phyloP scores from a whole-genome alignment of 2,888 invertebrate genomes.

The Cristatella mucedo region DNA sequence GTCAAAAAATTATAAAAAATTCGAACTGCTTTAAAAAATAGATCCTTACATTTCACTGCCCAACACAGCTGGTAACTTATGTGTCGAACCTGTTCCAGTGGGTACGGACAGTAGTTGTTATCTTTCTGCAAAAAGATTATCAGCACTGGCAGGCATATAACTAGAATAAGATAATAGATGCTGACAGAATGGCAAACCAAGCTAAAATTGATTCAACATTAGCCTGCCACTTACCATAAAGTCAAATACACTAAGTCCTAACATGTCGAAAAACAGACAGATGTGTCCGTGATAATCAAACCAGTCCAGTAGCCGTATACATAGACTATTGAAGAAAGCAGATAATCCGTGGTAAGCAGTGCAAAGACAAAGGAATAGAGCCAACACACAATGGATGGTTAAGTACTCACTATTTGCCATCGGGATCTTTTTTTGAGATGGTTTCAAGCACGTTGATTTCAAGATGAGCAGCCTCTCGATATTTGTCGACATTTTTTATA shows the following conservation, averaged over 20 bases:
- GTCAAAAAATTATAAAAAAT: background rate
- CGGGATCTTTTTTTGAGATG: conserved; percentile 80
- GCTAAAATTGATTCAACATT: too few relatives aligned
- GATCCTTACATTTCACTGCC: conserved; percentile 62
- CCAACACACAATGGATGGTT: conserved; percentile 5
- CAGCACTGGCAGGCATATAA: too few relatives aligned
- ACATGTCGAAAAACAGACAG: conserved; percentile 37
- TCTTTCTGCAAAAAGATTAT: conserved; percentile 56
- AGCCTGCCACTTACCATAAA: conserved; percentile 37
- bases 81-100: conserved; percentile 89
- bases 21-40: too few relatives aligned
- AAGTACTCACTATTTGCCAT: conserved; percentile 73
- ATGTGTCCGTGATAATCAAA: conserved; percentile 40
- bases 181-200: too few relatives aligned
- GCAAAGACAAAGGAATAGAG: background rate
- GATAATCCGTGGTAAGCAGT: conserved; percentile 1
- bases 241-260: conserved; percentile 40
- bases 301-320: conserved; percentile 38
- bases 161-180: conserved; percentile 7
- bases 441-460: conserved; percentile 97
- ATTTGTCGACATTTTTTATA: conserved; percentile 98
- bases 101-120: conserved; percentile 95
- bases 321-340: conserved; percentile 37
- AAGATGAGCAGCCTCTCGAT: conserved; percentile 93
- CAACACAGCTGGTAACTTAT: conserved; percentile 92